These are phyloP conservation scores for Huso huso DNA, from an alignment of 2,797 vertebrate genomes.

Conservation along the genomic window DNA sequence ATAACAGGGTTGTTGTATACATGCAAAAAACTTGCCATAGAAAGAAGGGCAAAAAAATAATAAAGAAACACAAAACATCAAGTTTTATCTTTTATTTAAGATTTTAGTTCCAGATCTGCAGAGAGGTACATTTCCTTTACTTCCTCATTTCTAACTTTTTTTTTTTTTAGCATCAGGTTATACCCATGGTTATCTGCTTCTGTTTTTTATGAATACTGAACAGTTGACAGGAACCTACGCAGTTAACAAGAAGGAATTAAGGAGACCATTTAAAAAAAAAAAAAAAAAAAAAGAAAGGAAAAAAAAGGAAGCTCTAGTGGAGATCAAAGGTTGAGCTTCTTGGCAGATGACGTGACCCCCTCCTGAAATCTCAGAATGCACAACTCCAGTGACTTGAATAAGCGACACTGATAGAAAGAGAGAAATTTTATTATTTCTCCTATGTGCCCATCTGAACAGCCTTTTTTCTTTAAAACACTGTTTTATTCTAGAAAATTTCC, in stretches of 20 bases:
- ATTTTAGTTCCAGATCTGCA: conserved; percentile 98
- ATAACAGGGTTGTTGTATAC: no score
- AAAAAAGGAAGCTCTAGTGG: conserved; percentile 46
- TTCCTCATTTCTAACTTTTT: conserved; percentile 61
- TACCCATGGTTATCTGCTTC: conserved; percentile 69
- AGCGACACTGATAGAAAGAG: conserved; percentile 14
- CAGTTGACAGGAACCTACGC: conserved; percentile 70
- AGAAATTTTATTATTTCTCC: conserved; percentile 12
- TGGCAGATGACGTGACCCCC: conserved; percentile 35
- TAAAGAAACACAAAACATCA: conserved; percentile 42
- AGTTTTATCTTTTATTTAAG: conserved; percentile 98
- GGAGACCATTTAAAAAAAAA: conserved; percentile 27
- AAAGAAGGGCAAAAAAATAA: conserved; percentile 6
- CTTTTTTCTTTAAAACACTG: conserved; percentile 9
- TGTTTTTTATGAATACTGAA: conserved; percentile 75
- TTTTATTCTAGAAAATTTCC: neutral
- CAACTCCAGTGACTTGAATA: conserved; percentile 19
- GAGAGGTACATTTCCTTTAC: conserved; percentile 94
- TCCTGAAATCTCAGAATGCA: conserved; percentile 55
- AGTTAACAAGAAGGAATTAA: conserved; percentile 30
- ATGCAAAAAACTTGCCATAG: neutral
- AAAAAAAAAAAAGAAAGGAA: neutral
- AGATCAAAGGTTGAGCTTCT: conserved; percentile 53
- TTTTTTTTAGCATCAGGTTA: conserved; percentile 75
- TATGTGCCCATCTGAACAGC: neutral